phyloP scores from a whole-genome alignment of 2,113 vertebrate species.

The Platysternon megacephalum region DNA sequence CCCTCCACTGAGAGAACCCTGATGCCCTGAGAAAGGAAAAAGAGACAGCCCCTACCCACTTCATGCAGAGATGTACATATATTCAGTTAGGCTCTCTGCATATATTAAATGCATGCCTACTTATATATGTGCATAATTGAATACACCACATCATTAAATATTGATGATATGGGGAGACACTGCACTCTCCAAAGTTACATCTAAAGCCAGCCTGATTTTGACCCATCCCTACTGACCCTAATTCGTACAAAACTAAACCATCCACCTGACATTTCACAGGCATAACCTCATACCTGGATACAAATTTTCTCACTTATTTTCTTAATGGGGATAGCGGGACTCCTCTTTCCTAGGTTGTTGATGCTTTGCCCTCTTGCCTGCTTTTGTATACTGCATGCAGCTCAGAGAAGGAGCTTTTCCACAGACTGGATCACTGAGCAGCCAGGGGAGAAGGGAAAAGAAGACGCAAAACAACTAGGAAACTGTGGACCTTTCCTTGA shows the following conservation, averaged over 20 bases:
- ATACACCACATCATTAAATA: not conserved
- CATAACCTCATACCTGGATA: not conserved
- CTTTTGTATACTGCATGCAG: not conserved
- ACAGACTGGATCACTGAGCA: not conserved
- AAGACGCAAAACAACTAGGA: not conserved
- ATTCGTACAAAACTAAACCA: not conserved
- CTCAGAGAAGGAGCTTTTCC: not conserved
- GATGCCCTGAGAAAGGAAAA: not conserved
- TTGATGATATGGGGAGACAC: not conserved
- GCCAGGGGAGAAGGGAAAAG: not conserved
- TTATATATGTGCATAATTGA: not conserved
- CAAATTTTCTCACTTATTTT: not conserved
- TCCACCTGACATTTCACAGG: not conserved
- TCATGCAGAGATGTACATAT: not conserved
- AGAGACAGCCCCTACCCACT: fast-evolving
- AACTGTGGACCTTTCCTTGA: not conserved
- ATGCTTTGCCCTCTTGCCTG: not conserved
- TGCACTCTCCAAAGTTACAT: not conserved
- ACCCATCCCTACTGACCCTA: fast-evolving
- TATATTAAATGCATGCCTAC: not conserved
- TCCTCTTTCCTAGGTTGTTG: constrained; percentile 4
- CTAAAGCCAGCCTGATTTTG: not conserved
- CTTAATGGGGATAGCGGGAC: not conserved
- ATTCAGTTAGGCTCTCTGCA: not conserved
- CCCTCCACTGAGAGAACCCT: fast-evolving